Evolutionary conservation across 2,113 vertebrate species (phyloP), one percentile per base, ranked within the genome.

Genomic region (Gavialis gangeticus): DNA sequence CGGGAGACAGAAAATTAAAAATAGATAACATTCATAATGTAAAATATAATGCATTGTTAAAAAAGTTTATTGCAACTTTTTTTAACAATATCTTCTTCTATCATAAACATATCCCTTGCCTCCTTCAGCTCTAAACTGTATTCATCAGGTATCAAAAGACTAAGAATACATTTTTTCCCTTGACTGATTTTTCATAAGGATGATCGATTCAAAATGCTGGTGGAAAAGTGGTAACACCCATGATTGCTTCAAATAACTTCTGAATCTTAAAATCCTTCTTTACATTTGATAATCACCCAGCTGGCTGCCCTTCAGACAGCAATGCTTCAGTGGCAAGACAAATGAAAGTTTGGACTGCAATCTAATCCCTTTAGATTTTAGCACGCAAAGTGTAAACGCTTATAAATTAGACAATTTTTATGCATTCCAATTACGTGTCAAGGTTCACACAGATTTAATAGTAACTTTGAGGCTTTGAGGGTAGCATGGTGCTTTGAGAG

Each of bases 281-380:
- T 81, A 96, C 82, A 96, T 94, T 95, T 95, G 94, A 94, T 96
- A 96, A 86, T 94, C 83, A 97, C 60, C 75, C 96, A 95, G 82
- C 46, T 91, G 79, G 86, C 73, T 95, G 82, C 46, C 96, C 86
- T 95, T 96, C 94, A 96, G 75, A 96, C 78, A 92, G 90, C 82
- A 91, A 90, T 69, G 79, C 78, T 90, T 95, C 88, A 97, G 91
- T 87, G 5, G 79, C 78, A 97, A 97, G 92, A 95, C 91, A 96
- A 97, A 95, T 84, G 75, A 97, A 83, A 81, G 94, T 94, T 95
- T 97, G 87, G 81, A 93, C 90, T 87, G 80, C 64, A 85, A 94
- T 75, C 95, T 96, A 97, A 96, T 97, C 89, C 57, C 84, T 92
- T 94, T 56, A 88, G 88, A 94, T 93, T 97, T 96, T 91, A 95